Percentiles rank a stretch among this genome's conserved stretches.
Evolutionary conservation across 1,140 invertebrate species (phyloP).

Genomic region (Paracyclopina nana): DNA sequence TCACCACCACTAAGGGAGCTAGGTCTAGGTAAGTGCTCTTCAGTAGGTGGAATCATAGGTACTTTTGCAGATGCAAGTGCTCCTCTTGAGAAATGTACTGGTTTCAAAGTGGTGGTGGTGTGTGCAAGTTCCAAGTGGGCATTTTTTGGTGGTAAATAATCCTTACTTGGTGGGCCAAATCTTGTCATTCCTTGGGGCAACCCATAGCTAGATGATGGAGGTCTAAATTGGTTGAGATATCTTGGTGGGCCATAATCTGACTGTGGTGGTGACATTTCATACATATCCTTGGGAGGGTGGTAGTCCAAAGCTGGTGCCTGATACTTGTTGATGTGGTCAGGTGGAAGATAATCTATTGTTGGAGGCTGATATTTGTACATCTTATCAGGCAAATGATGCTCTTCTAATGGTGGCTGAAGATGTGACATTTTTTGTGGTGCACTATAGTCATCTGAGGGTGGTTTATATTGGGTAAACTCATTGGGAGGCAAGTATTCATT

Average conservation of each 20-base stretch:
- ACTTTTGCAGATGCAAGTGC: no score
- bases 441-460: not conserved
- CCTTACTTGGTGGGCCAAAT: not conserved
- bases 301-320: not conserved
- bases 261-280: not conserved
- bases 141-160: slow-evolving; percentile 1
- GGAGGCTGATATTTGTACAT: not conserved
- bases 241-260: not conserved
- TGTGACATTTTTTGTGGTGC: not conserved
- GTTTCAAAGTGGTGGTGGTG: no score
- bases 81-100: no score
- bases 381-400: not conserved
- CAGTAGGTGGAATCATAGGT: no score
- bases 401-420: not conserved
- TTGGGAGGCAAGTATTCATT: slow-evolving; percentile 7
- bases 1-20: no score
- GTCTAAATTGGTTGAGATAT: not conserved
- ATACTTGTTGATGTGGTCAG: not conserved
- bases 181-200: not conserved
- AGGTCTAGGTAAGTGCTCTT: no score
- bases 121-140: not conserved
- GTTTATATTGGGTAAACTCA: not conserved
- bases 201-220: not conserved
- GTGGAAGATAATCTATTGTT: not conserved
- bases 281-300: not conserved